These are phyloP conservation scores for Andrena bicolor DNA, from an alignment of 2,888 invertebrate species.

Conservation along the genomic window DNA sequence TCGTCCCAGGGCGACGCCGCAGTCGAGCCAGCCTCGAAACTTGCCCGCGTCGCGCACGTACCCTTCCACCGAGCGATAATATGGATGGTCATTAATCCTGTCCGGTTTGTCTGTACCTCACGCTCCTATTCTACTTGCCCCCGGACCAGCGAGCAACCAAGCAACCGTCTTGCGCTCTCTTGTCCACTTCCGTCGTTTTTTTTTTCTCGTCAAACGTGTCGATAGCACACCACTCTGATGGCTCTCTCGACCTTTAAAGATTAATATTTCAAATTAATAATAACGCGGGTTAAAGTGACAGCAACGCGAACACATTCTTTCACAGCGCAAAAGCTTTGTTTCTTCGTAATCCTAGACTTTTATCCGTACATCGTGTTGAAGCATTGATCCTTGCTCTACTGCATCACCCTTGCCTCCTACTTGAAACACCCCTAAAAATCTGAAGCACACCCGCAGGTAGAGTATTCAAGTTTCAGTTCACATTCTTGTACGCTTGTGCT, in stretches of 20 bases:
- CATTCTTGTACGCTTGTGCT: neutral
- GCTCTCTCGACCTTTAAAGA: neutral
- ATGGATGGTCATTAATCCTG: constrained; percentile 53
- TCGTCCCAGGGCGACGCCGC: constrained; percentile 65
- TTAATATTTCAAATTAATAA: neutral
- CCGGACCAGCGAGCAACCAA: neutral
- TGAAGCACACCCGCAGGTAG: neutral
- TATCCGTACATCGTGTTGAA: neutral
- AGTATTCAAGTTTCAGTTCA: neutral
- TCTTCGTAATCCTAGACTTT: neutral
- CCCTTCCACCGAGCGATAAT: constrained; percentile 32
- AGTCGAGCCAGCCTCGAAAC: constrained; percentile 45
- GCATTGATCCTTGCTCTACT: neutral
- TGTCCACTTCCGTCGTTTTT: neutral
- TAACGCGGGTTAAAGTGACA: neutral
- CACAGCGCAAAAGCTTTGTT: neutral
- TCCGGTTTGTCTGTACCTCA: constrained; percentile 1
- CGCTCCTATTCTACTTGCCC: constrained; percentile 1
- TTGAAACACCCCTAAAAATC: neutral
- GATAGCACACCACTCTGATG: neutral
- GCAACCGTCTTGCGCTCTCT: neutral
- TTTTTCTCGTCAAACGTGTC: neutral
- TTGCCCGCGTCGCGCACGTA: constrained; percentile 49
- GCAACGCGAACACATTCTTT: neutral
- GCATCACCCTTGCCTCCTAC: neutral